Base-by-base conservation (phyloP, 1,140 invertebrate genomes). In the Drepana arcuata region DNA sequence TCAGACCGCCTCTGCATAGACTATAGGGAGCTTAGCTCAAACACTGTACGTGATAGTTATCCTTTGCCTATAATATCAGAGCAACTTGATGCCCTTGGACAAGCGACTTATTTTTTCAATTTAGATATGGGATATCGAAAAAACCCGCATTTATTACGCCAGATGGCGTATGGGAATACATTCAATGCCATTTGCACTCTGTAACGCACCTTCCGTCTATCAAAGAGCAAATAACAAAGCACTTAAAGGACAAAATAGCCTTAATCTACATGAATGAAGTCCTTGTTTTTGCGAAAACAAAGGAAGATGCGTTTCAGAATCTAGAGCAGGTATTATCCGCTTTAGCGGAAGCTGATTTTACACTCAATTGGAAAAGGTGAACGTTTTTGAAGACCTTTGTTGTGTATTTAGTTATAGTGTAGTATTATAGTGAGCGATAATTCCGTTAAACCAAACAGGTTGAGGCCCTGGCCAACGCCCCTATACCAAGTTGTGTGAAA, bases 111-210 rank as follows among this genome's bases (percentile, higher is more conserved):
- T 31, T 71, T 71, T 21, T 54, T 43, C 9, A 50, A 43, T 1
- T 32, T 86, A 1, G 84, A 87, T 52, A 33, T 85, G 7, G 55
- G 36, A 57, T 9, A 36, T 49, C 14, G 56, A 62, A 32, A 58
- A 62, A 25, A 72, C 65, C 0, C n/a, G 58, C 65, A 1, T 72
- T 74, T 35, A 49, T 64, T 1, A 65, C 59, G 1, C 60, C 62
- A 0, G 48, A 50, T 7, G 62, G 64, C 0, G 45, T 59, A 2
- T 73, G 46, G 23, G 58, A 77, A 37, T 73, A 34, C 41, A 48
- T 52, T 1, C 15, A 45, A 11, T 64, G 38, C 55, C 57, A 0
- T 71, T 75, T 45, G 71, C 71, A 1, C 31, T 79, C 3, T 56
- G 44, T 7, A 69, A 64, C 28, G 66, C 57, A 1, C 65, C 71